phyloP scores from a whole-genome alignment of 2,797 vertebrate genomes.

The Heteromormyrus szaboi region DNA sequence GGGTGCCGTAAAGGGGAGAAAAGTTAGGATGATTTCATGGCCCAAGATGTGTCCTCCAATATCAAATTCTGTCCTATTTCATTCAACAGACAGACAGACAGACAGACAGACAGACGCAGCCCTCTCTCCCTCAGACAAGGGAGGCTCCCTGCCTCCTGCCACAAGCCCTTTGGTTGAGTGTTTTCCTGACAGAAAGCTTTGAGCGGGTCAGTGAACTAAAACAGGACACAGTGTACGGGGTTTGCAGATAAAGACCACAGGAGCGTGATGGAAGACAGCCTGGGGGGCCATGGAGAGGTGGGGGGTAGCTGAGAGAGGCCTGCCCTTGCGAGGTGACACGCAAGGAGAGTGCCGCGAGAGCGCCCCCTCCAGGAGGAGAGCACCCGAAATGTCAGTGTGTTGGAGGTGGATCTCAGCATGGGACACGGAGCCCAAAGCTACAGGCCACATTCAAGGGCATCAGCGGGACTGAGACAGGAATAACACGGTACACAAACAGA shows the following conservation, averaged over 20 bases:
- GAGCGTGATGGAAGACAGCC: background rate
- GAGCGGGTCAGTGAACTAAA: background rate
- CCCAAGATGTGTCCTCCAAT: background rate
- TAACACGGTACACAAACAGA: background rate
- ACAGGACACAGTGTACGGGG: background rate
- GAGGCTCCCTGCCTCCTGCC: background rate
- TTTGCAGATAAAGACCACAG: slow-evolving; percentile 1
- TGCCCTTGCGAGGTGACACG: background rate
- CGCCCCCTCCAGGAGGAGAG: background rate
- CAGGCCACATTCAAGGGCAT: background rate
- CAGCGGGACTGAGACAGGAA: background rate
- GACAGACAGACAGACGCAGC: background rate
- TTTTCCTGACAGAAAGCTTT: background rate
- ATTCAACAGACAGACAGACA: background rate
- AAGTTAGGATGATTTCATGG: background rate
- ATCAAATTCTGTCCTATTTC: background rate
- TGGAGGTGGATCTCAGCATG: background rate
- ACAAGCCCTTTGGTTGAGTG: background rate
- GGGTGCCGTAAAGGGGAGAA: background rate
- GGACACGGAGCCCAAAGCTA: background rate
- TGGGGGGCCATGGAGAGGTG: background rate
- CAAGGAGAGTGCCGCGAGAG: background rate
- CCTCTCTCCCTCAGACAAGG: background rate
- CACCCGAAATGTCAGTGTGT: background rate
- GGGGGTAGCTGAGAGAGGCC: background rate